Evolutionary conservation across 2,113 vertebrate genomes (phyloP), one percentile per base, ranked within the genome.

Genomic region (Coptodon bakossiorum): DNA sequence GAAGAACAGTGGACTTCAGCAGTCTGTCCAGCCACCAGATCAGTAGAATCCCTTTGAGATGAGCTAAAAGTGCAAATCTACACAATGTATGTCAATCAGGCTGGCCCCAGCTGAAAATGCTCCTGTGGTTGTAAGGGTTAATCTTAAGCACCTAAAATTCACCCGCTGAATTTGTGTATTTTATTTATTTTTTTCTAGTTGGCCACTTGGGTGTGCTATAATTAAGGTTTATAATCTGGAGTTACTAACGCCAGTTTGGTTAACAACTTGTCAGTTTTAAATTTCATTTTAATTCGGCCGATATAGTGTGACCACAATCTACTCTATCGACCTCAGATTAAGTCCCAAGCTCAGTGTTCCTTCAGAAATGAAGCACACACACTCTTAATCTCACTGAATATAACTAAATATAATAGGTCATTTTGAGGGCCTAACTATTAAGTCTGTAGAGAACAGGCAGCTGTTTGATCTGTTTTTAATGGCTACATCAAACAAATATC

Each of bases 181-280:
- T 54, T 0, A 6, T 22, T 54, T 0, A 2, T 22, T 7, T 59
- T 8, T 27, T 5, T 8, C 24, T 24, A 57, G 56, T 31, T 73
- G 43, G 8, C 87, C 90, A 86, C 90, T 80, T 36, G 89, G 81
- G 80, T 63, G 89, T 17, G 83, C 92, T 84, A 7, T 87, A 48
- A 71, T 34, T 56, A 76, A 88, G 43, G 31, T 59, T 19, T 24
- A 27, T 63, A 29, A 19, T 31, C 38, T n/a, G 3, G 7, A 63
- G 17, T 63, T 36, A 36, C 2, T 4, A 36, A 19, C 34, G 3
- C 59, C 59, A 63, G 31, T 63, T 36, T 36, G 27, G 9, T 63
- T 34, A 63, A 34, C 34, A 63, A 17, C 16, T 19, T 61, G 14
- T 19, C 59, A 10, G 17, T 63, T 36, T 34, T 19, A n/a, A n/a